These are phyloP conservation scores for Australoheros scitulus DNA, from an alignment of 2,113 vertebrate genomes.

Conservation along the genomic window DNA sequence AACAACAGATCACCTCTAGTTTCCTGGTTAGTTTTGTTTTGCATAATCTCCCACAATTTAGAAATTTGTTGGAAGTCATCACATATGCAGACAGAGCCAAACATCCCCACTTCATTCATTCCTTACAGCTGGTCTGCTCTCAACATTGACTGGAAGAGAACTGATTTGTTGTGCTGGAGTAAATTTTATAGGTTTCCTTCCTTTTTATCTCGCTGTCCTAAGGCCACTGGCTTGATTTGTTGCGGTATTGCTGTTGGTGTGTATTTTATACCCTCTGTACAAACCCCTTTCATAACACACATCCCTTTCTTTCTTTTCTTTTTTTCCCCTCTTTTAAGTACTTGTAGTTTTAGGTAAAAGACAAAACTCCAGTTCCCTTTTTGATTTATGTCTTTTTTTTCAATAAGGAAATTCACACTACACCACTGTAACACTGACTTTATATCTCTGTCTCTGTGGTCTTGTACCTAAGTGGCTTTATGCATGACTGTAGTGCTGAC, in stretches of 20 bases:
- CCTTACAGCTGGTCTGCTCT: slow-evolving; percentile 1
- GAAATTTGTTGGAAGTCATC: not conserved
- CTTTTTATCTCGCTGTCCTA: slow-evolving; percentile 14
- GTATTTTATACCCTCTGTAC: slow-evolving; percentile 31
- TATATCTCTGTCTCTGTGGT: slow-evolving; percentile 49
- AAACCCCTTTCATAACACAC: not conserved
- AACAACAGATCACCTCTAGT: not conserved
- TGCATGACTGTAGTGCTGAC: slow-evolving; percentile 62
- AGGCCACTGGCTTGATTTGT: slow-evolving; percentile 30
- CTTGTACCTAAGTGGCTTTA: slow-evolving; percentile 49
- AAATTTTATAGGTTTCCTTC: slow-evolving; percentile 39
- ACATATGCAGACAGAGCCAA: not conserved
- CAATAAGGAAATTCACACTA: slow-evolving; percentile 35
- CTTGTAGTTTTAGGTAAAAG: slow-evolving; percentile 13
- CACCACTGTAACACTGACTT: slow-evolving; percentile 30
- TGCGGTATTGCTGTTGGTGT: slow-evolving; percentile 2
- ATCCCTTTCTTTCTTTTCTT: not conserved
- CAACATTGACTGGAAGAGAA: not conserved
- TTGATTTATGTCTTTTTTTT: slow-evolving; percentile 36
- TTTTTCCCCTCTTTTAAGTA: slow-evolving; percentile 6
- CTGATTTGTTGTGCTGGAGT: slow-evolving; percentile 26
- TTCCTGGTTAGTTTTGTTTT: not conserved
- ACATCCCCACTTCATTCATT: not conserved
- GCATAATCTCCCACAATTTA: not conserved
- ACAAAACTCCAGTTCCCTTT: slow-evolving; percentile 14